Conservation (phyloP, 2,888 invertebrate species). For the Eulithis prunata region DNA sequence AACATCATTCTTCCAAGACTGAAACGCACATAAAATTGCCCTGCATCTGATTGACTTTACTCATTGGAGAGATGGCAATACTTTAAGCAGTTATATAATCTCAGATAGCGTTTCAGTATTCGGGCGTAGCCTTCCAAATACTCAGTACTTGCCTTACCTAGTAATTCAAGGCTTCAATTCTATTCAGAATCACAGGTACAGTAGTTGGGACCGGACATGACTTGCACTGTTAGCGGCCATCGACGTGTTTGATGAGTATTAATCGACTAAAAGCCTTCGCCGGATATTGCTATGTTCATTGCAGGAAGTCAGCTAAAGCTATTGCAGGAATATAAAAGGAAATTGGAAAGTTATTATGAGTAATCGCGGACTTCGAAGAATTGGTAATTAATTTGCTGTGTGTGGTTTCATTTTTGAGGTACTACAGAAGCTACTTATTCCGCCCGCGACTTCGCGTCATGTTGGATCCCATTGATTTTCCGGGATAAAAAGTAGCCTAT, state of each 20-base stretch:
- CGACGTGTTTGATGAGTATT: conserved; percentile 52
- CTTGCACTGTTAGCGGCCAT: conserved; percentile 49
- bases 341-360: conserved; percentile 51
- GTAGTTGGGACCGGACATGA: conserved; percentile 52
- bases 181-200: conserved; percentile 25
- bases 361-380: conserved; percentile 23
- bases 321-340: conserved; percentile 56
- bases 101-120: too few species aligned
- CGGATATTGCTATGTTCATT: conserved; percentile 64
- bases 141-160: too few species aligned
- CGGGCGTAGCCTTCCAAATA: too few species aligned
- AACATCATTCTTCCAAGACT: too few species aligned
- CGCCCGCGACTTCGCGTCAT: too few species aligned
- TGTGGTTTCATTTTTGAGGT: conserved; percentile 3
- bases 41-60: too few species aligned
- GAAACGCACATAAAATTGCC: too few species aligned
- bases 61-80: too few species aligned
- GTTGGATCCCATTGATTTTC: too few species aligned
- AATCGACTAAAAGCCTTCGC: conserved; percentile 72
- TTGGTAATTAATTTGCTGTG: conserved; percentile 11
- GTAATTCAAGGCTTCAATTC: conserved; percentile 4
- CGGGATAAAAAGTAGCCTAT: too few species aligned
- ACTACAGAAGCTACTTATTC: not conserved
- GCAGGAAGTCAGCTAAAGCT: conserved; percentile 54
- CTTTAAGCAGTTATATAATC: too few species aligned